Evolutionary conservation across 1,140 invertebrate genomes (phyloP).

Genomic region (Neodiprion fabricii): DNA sequence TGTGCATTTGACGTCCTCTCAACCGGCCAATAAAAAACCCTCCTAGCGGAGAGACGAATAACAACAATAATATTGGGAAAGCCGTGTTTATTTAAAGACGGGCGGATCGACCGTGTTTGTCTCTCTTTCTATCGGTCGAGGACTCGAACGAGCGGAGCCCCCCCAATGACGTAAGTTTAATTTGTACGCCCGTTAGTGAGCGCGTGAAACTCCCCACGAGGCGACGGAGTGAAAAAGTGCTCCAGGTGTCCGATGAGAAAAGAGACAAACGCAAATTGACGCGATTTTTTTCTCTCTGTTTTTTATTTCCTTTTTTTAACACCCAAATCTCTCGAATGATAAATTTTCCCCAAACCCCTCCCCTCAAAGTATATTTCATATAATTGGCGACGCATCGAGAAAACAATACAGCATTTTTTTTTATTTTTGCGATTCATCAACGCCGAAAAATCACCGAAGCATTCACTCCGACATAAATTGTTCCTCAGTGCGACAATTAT

Average conservation of each 20-base stretch:
- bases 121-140: background rate
- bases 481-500: too few relatives aligned
- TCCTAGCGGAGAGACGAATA: background rate
- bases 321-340: too few relatives aligned
- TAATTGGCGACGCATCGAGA: too few relatives aligned
- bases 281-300: too few relatives aligned
- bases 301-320: too few relatives aligned
- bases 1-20: background rate
- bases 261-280: too few relatives aligned
- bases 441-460: too few relatives aligned
- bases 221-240: background rate
- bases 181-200: background rate
- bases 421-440: too few relatives aligned
- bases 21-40: background rate
- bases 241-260: background rate
- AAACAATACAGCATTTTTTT: too few relatives aligned
- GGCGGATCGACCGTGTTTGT: background rate
- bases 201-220: background rate
- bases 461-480: too few relatives aligned
- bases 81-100: slow-evolving; percentile 5
- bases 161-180: slow-evolving; percentile 5
- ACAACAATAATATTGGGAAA: slow-evolving; percentile 6
- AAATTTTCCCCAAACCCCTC: too few relatives aligned
- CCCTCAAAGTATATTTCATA: too few relatives aligned
- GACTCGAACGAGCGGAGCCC: background rate